Base-by-base conservation (phyloP, 2,888 invertebrate species). In the Nymphalis urticae region DNA sequence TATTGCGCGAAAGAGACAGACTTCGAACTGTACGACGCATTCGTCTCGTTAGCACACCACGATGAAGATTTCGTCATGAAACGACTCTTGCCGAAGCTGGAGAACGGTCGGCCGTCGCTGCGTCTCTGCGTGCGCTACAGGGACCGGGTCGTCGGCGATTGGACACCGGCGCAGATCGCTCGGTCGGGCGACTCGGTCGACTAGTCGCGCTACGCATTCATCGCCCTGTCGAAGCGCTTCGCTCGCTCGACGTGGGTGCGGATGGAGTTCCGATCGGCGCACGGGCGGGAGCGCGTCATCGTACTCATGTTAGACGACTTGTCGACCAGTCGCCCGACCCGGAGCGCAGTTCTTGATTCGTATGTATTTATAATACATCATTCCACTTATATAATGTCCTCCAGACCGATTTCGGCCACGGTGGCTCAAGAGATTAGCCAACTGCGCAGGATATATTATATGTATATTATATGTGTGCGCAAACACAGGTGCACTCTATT, bases 141-240 rank as follows among this genome's bases (percentile, higher is more conserved):
- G 2, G 96, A 97, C 82, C 97, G 95, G 95, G 80, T 94, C 48
- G 94, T 95, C 0, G 97, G 97, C 1, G 96, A 95, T 68, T 95
- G 94, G 82, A 97, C 97, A 75, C 94, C 95, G 0, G 93, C 91
- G 70, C 95, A 95, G 80, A 96, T 97, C 59, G 75, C 72, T 60
- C 67, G 70, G 21, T 21, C 2, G 54, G 77, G 79, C 71, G 71
- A 71, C 8, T 21, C 2, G 54, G 77, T 79, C 71, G 71, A 71
- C 8, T 42, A 36, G 17, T 70, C 80, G 68, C 76, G 79, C 90
- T 77, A 78, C 69, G 79, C 78, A 51, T 61, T 79, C 56, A 75
- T 73, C 56, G 73, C 77, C 68, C 64, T 79, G 64, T 77, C 78
- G 64, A 72, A 65, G 64, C 60, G 68, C 65, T 77, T 74, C 72